A percentile compares a stretch with the other conserved stretches of the same genome.
Evolutionary conservation across 37 sponge, comb jelly and placozoan genomes (phyloP).

Genomic region (Eunapius fragilis): DNA sequence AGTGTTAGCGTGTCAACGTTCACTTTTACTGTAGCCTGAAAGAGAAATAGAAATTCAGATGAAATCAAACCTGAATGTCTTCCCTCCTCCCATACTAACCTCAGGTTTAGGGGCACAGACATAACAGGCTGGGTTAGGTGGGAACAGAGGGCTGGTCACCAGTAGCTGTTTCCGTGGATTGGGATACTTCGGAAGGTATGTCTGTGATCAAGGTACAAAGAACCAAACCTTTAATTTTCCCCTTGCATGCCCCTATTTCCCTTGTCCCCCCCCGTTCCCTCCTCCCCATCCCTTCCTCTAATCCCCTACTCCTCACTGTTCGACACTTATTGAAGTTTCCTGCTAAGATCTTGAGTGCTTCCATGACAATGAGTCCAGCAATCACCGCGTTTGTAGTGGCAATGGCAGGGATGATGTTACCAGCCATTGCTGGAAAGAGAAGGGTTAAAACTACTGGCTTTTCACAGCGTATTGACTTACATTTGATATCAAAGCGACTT

Average conservation of each 20-base stretch:
- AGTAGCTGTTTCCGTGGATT: conserved; percentile 81
- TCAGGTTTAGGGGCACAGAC: conserved; percentile 94
- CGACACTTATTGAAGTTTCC: conserved; percentile 76
- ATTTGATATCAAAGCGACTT: conserved; percentile 93
- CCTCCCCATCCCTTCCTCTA: neutral
- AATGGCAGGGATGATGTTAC: conserved; percentile 98
- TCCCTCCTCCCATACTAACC: conserved; percentile 31
- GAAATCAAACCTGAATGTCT: too few relatives aligned
- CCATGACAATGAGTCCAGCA: conserved; percentile 96
- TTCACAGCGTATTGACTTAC: conserved; percentile 46
- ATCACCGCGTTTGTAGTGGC: conserved; percentile 99
- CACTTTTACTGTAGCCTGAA: neutral
- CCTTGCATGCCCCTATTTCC: neutral
- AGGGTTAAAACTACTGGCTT: too few relatives aligned
- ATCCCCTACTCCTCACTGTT: conserved; percentile 40
- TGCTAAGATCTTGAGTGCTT: conserved; percentile 87
- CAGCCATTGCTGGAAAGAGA: conserved; percentile 95
- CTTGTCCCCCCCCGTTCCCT: neutral
- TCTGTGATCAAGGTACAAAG: conserved; percentile 53
- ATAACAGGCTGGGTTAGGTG: conserved; percentile 93
- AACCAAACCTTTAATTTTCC: neutral
- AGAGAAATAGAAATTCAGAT: neutral
- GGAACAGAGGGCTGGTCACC: conserved; percentile 67
- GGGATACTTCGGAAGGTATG: conserved; percentile 77
- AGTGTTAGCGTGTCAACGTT: too few relatives aligned